Evolutionary conservation across 2,113 vertebrate genomes (phyloP), one percentile per base, ranked within the genome.

Genomic region (Siphamia tubifer): DNA sequence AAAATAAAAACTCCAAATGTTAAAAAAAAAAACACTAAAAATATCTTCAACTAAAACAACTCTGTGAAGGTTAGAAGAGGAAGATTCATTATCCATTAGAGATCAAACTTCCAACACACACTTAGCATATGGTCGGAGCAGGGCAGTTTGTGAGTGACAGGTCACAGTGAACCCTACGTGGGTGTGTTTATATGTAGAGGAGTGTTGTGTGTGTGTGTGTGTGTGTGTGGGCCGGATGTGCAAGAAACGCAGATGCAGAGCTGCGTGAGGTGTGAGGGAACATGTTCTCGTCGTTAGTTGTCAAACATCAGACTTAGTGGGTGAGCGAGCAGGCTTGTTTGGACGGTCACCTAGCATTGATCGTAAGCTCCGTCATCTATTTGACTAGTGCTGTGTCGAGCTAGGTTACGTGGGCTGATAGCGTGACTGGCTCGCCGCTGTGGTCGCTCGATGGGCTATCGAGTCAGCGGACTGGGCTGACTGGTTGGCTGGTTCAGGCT

Each of bases 401-500:
- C 66, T 57, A 55, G 73, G 40, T 44, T 3, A 44, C 7, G 63
- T 48, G 30, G 54, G 43, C n/a, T 17, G 60, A 47, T 67, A 68
- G 65, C 68, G 24, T 47, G 66, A 25, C 48, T 40, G 42, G 58
- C 73, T 42, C 62, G 57, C 16, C 4, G 11, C 15, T 23, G 27
- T 40, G 10, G 17, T 45, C 17, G 54, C 64, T 69, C 42, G 74
- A 49, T 47, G 52, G 47, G 69, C 42, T 65, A 27, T 27, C 51
- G 16, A 0, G 32, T 77, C 65, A 79, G 78, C 68, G 15, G 16
- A 48, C 38, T 8, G 42, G 19, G 56, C 72, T 23, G 63, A 77
- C 69, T 31, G 57, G 39, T 75, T 73, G 55, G 72, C 68, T 69
- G 65, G 71, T 86, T 76, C 61, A 61, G 74, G 67, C 45, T 53